Conservation (phyloP, 2,113 vertebrate genomes). For the Hydrolagus affinis region DNA sequence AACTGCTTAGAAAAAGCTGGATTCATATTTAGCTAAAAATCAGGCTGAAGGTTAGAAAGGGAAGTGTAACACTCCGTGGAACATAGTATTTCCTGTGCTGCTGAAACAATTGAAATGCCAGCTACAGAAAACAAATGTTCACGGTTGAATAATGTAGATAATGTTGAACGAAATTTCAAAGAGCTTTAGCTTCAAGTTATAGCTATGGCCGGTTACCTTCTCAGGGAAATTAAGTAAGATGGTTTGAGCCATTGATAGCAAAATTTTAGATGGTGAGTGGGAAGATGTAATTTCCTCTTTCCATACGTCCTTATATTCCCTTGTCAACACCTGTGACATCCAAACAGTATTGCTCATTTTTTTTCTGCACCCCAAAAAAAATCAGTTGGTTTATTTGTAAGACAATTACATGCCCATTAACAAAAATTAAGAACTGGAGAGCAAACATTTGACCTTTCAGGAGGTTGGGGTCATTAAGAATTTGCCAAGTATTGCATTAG, state of each 20-base stretch:
- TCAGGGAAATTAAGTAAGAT: not conserved
- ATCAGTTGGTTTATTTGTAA: not conserved
- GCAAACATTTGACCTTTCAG: constrained; percentile 11
- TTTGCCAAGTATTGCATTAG: constrained; percentile 31
- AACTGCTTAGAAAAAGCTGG: no score
- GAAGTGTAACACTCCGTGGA: no score
- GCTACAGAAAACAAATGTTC: no score
- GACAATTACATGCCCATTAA: not conserved
- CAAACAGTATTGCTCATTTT: not conserved
- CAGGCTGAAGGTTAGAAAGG: no score
- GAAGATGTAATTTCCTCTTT: not conserved
- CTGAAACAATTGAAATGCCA: no score
- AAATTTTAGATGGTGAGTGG: not conserved
- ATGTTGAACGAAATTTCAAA: not conserved
- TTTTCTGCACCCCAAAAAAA: not conserved
- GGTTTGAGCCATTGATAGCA: not conserved
- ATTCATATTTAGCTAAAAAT: no score
- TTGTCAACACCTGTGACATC: not conserved
- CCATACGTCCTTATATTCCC: not conserved
- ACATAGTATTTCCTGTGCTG: no score
- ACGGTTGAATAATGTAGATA: no score
- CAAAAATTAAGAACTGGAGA: constrained; percentile 8
- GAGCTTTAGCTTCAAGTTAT: not conserved
- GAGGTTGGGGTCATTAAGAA: constrained; percentile 15
- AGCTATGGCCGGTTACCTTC: not conserved